These are phyloP conservation scores for Prietella phreatophila DNA, from an alignment of 2,113 vertebrate genomes.

Conservation along the genomic window DNA sequence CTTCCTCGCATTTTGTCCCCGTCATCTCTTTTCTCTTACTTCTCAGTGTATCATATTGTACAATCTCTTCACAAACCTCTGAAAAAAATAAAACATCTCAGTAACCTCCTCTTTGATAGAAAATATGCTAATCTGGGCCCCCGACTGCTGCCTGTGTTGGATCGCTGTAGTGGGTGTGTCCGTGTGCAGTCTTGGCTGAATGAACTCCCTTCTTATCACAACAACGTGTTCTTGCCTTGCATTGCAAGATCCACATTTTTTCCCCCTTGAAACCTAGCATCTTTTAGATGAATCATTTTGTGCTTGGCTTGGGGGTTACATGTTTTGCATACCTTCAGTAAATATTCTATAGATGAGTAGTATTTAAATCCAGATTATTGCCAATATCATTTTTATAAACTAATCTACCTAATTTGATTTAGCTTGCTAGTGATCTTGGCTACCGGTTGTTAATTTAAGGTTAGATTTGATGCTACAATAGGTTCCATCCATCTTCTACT, in stretches of 20 bases:
- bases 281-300: neutral
- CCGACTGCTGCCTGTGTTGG: neutral
- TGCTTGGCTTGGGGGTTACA: neutral
- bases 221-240: neutral
- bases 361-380: neutral
- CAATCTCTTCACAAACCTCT: neutral
- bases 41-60: neutral
- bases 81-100: conserved; percentile 18
- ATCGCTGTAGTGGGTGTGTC: conserved; percentile 21
- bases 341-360: neutral
- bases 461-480: neutral
- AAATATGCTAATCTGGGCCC: conserved; percentile 46
- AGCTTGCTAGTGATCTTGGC: neutral
- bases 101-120: conserved; percentile 43
- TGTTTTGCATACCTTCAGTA: neutral
- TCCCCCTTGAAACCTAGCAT: too few species aligned
- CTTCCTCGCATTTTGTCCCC: conserved; percentile 28
- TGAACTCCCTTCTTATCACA: neutral
- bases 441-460: neutral
- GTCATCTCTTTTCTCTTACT: neutral
- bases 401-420: neutral
- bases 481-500: too few species aligned
- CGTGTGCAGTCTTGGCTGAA: neutral
- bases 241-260: neutral
- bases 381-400: neutral